Conservation (phyloP, 1,140 invertebrate genomes). For the Samia ricini region DNA sequence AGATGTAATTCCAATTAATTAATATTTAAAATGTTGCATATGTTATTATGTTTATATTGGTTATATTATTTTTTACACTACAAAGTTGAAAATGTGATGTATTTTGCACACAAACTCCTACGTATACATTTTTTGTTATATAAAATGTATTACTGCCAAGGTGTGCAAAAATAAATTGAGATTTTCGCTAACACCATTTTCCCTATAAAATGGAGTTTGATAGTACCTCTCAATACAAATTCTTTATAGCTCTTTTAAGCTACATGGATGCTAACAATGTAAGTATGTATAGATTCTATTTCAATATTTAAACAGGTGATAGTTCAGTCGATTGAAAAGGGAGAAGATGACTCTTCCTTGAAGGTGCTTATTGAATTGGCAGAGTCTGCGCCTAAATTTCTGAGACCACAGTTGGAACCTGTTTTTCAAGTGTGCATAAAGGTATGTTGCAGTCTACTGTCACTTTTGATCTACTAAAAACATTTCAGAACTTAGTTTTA, state of each 20-base stretch:
- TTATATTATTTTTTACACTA: too few relatives aligned
- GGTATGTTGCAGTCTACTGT: constrained; percentile 79
- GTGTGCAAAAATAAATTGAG: constrained; percentile 38
- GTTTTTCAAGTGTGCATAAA: constrained; percentile 96
- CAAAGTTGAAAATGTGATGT: background rate
- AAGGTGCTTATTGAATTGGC: constrained; percentile 96
- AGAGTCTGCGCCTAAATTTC: constrained; percentile 94
- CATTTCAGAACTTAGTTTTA: too few relatives aligned
- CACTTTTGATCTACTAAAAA: too few relatives aligned
- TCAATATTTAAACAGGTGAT: constrained; percentile 79
- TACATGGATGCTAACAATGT: too few relatives aligned
- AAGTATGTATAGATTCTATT: background rate
- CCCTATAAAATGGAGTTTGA: constrained; percentile 56
- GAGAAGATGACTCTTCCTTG: constrained; percentile 93
- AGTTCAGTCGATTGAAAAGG: constrained; percentile 87
- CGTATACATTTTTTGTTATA: constrained; percentile 12
- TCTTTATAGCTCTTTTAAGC: background rate
- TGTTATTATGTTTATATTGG: too few relatives aligned
- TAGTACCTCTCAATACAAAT: constrained; percentile 58
- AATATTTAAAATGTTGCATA: too few relatives aligned
- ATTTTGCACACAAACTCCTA: constrained; percentile 45
- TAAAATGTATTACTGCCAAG: constrained; percentile 42
- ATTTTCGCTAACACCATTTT: constrained; percentile 57
- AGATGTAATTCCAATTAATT: too few relatives aligned
- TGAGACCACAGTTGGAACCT: constrained; percentile 90